Percentiles rank a stretch among this genome's conserved stretches.
Conservation (phyloP, 2,888 invertebrate genomes). For the Caradrina kadenii region DNA sequence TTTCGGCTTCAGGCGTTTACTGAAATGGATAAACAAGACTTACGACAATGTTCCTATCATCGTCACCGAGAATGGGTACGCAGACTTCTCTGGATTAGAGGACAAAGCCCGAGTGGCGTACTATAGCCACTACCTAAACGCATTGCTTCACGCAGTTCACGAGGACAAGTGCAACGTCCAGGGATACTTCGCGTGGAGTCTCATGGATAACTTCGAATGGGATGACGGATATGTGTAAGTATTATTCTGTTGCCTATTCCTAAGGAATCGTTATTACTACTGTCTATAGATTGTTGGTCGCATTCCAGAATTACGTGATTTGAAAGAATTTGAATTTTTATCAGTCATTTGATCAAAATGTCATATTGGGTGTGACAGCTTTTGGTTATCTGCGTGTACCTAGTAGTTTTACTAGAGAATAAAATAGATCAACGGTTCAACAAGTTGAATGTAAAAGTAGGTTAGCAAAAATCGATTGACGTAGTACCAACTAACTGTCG, state of each 20-base stretch:
- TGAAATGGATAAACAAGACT: conserved; percentile 88
- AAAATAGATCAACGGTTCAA: background rate
- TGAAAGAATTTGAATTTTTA: background rate
- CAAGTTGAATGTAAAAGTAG: background rate
- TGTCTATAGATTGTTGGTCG: too few relatives aligned
- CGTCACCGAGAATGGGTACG: conserved; percentile 90
- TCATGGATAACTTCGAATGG: conserved; percentile 97
- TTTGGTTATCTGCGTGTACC: background rate
- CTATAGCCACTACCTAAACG: conserved; percentile 88
- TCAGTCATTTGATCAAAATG: too few relatives aligned
- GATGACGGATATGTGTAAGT: conserved; percentile 93
- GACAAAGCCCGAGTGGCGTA: conserved; percentile 90
- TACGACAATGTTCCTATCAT: conserved; percentile 89
- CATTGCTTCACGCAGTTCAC: conserved; percentile 86
- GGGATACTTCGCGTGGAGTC: conserved; percentile 95
- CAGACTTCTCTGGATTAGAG: conserved; percentile 88
- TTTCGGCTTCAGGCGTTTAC: conserved; percentile 89
- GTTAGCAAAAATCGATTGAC: background rate
- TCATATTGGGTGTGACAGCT: too few relatives aligned
- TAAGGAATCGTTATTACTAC: background rate
- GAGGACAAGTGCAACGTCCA: conserved; percentile 92
- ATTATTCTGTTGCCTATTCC: conserved; percentile 9
- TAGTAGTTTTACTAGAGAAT: background rate
- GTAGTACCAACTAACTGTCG: background rate
- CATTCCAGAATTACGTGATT: background rate